Base-by-base conservation (phyloP, 1,140 invertebrate genomes). In the Lucilia cuprina region DNA sequence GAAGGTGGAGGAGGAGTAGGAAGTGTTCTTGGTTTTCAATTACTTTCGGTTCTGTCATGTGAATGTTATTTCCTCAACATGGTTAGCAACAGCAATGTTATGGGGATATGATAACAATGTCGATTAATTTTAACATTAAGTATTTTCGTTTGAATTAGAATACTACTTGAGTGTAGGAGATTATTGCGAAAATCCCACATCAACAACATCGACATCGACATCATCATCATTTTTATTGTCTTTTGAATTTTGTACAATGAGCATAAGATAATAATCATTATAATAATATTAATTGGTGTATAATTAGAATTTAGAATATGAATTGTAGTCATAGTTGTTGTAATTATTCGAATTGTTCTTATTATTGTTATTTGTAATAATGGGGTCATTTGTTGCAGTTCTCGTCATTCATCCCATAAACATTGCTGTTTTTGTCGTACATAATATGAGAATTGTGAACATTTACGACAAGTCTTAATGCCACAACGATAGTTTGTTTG, bases 401-500 rank as follows among this genome's bases (percentile, higher is more conserved):
- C 88, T 87, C 89, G 93, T 95, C 94, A 96, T 95, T 96, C 95
- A 91, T 97, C 96, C 96, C 95, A 97, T 84, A 97, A 92, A 92
- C 98, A 98, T 86, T 94, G 93, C 86, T 96, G 94, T 90, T 97
- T 96, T 88, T 96, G 94, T 83, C 94, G 93, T 74, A 96, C 96
- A 89, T 95, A 96, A 92, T 96, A 98, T 83, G 95, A 94, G 91
- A 97, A 98, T 86, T 95, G 94, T 89, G 96, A 94, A 92, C 97
- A 98, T 90, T 96, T 95, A 88, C 95, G 95, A 91, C 98, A 99
- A 7, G 97, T 98, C 92, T 98, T 97, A 88, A 99, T 99, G 82
- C 98, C 98, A 92, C 98, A 99, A 17, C 97, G 93, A 91, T 98
- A 98, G 85, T 94, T 95, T 85, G 93, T 87, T 47, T 91, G 91